Percentiles rank a stretch among this genome's conserved stretches.
Conservation (phyloP, 2,888 invertebrate species). For the Sphinx pinastri region DNA sequence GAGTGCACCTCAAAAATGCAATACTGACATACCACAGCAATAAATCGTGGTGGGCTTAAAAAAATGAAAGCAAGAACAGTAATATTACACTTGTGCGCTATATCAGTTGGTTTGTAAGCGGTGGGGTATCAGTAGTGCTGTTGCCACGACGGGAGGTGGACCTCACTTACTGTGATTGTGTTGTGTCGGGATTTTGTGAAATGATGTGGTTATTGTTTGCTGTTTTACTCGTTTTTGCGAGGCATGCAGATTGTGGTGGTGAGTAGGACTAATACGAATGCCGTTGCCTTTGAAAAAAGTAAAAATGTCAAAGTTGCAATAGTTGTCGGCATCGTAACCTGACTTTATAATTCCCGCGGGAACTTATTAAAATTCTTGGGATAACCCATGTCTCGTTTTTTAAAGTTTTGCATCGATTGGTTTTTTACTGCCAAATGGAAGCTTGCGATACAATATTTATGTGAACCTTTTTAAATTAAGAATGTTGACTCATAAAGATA, state of each 20-base stretch:
- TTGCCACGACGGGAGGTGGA: slow-evolving; percentile 55
- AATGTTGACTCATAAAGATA: neutral
- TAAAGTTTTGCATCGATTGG: neutral
- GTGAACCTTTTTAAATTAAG: neutral
- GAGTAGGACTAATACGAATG: slow-evolving; percentile 42
- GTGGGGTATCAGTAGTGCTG: slow-evolving; percentile 61
- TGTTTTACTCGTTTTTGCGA: slow-evolving; percentile 62
- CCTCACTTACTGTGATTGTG: slow-evolving; percentile 53
- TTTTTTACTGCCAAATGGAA: neutral
- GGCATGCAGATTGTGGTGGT: slow-evolving; percentile 63
- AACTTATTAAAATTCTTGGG: slow-evolving; percentile 14
- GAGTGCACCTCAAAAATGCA: slow-evolving; percentile 33
- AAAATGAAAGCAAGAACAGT: slow-evolving; percentile 47
- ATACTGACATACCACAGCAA: slow-evolving; percentile 33
- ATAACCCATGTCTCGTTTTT: neutral
- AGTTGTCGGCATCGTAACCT: neutral
- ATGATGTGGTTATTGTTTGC: slow-evolving; percentile 72
- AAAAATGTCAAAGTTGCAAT: neutral
- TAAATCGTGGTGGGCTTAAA: slow-evolving; percentile 45
- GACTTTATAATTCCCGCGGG: slow-evolving; percentile 20
- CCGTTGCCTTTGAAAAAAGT: neutral
- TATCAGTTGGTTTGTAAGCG: slow-evolving; percentile 58
- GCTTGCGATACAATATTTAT: too few relatives aligned
- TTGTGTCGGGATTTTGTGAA: slow-evolving; percentile 66
- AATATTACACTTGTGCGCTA: slow-evolving; percentile 59